phyloP scores from a whole-genome alignment of 2,888 invertebrate genomes.

The Masnerella sp. region DNA sequence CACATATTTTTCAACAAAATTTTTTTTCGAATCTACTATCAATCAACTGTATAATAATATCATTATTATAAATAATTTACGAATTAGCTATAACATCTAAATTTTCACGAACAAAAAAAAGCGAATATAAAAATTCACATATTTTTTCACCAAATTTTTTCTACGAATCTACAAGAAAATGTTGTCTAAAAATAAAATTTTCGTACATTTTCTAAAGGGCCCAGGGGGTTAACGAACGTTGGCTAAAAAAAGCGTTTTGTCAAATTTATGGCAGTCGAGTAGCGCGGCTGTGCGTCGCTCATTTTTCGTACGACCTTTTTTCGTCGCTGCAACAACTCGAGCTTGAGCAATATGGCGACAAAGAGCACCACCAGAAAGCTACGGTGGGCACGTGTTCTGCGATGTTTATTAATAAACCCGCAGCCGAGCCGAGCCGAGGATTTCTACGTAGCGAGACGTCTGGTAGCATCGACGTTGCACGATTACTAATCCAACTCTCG shows the following conservation, averaged over 20 bases:
- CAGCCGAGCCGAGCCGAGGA: constrained; percentile 69
- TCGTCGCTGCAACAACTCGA: constrained; percentile 48
- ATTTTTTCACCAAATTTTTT: too few species aligned
- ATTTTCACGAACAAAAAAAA: too few species aligned
- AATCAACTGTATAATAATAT: too few species aligned
- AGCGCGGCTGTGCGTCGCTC: too few species aligned
- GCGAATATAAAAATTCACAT: too few species aligned
- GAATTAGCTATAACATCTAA: too few species aligned
- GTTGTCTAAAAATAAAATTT: too few species aligned
- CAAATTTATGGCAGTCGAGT: constrained; percentile 65
- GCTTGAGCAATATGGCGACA: constrained; percentile 64
- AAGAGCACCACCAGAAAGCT: constrained; percentile 66
- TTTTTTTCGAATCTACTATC: too few species aligned
- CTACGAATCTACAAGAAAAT: too few species aligned
- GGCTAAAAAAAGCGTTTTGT: constrained; percentile 60
- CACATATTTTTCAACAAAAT: too few species aligned
- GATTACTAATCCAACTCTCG: constrained; percentile 50
- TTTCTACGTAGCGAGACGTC: constrained; percentile 67
- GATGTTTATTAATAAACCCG: constrained; percentile 76
- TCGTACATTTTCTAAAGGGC: constrained; percentile 1
- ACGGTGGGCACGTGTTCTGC: constrained; percentile 70
- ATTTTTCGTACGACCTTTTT: constrained; percentile 49
- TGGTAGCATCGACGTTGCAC: constrained; percentile 57
- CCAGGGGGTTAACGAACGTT: constrained; percentile 43
- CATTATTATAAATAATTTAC: too few species aligned